A percentile compares a stretch with the other conserved stretches of the same genome.
These are phyloP conservation scores for Siphamia tubifer DNA, from an alignment of 2,113 vertebrate genomes.

Conservation along the genomic window DNA sequence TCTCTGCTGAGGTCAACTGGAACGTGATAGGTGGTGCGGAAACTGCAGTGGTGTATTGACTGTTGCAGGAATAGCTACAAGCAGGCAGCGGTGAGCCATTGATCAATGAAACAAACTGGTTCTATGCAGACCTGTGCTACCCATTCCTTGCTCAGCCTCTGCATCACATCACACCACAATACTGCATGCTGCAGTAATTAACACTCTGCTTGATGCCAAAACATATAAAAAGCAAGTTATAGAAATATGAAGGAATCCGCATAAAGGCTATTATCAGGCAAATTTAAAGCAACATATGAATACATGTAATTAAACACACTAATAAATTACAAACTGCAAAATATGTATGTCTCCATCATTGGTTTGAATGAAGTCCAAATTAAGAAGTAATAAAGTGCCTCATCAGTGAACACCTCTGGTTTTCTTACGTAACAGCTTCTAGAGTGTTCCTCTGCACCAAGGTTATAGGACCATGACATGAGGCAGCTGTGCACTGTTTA, in stretches of 20 bases:
- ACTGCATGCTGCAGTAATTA: constrained; percentile 11
- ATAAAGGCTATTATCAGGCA: neutral
- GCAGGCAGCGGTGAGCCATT: constrained; percentile 51
- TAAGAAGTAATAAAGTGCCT: neutral
- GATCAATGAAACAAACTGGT: constrained; percentile 73
- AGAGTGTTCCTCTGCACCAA: neutral
- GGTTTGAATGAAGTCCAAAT: neutral
- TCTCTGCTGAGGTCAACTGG: constrained; percentile 69
- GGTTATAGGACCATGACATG: constrained; percentile 48
- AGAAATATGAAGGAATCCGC: neutral
- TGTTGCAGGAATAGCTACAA: constrained; percentile 69
- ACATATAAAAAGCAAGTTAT: neutral
- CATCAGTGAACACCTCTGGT: constrained; percentile 20
- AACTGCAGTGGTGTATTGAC: constrained; percentile 73
- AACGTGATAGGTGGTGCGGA: constrained; percentile 56
- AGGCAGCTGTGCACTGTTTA: constrained; percentile 81
- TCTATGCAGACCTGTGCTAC: constrained; percentile 49
- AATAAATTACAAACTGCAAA: neutral
- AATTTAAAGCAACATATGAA: too few species aligned
- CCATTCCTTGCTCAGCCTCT: constrained; percentile 30
- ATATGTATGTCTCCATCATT: neutral
- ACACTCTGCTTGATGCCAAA: neutral
- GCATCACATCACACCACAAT: constrained; percentile 29
- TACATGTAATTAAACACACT: too few species aligned
- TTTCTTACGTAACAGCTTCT: constrained; percentile 45